Base-by-base conservation (phyloP, 2,797 vertebrate genomes). In the Myotis daubentonii region DNA sequence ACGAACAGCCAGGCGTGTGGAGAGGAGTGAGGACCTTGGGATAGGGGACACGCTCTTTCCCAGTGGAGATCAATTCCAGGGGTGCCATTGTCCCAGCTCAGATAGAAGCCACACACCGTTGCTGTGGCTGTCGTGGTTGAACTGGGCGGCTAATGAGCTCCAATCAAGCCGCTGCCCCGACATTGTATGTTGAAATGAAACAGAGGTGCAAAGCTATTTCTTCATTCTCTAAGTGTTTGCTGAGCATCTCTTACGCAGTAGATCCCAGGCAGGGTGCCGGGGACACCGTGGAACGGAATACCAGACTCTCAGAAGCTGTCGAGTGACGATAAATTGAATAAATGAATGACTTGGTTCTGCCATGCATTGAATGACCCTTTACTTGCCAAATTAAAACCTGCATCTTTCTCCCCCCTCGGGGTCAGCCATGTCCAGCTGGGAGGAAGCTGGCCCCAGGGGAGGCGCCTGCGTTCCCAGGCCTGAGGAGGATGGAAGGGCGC, bases 381-480 rank as follows among this genome's bases (percentile, higher is more conserved):
- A 19, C 28, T 10, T 36, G 28, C 30, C 74, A 30, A 20, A 47
- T 22, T 36, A 79, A 44, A 79, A 23, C 57, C 71, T 80, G 17
- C 15, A 23, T 4, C 1, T 13, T 36, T 84, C 33, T 84, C 23
- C 75, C n/a, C 1, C 33, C 28, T 16, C 0, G 12, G 15, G 30
- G 44, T 74, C 36, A 65, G 25, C 66, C 47, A 10, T 12, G n/a
- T 60, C n/a, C 60, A 9, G 53, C 74, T 76, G 74, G 7, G n/a
- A 62, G 81, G 60, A 53, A 47, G 25, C 20, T 70, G 51, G 19
- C 49, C 71, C 1, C 4, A 0, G 13, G 23, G 12, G 72, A 49
- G 10, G 23, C n/a, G 19, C 60, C 55, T 12, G 25, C 41, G 55
- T 87, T 95, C 89, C 81, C 87, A 85, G 93, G 68, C 83, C 75